phyloP scores from a whole-genome alignment of 2,113 vertebrate genomes.

The Rhynchomys soricoides region DNA sequence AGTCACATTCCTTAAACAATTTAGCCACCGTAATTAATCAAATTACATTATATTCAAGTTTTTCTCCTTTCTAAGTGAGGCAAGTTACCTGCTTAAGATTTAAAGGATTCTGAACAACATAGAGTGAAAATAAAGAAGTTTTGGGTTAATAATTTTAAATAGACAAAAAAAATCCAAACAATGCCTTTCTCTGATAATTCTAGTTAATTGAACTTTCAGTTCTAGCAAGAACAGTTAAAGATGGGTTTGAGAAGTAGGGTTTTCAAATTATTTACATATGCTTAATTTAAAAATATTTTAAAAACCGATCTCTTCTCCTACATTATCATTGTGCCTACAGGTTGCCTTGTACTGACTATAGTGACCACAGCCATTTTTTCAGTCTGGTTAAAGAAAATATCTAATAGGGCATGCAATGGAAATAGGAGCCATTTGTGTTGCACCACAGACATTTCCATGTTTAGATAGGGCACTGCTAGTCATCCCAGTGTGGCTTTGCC shows the following conservation, averaged over 20 bases:
- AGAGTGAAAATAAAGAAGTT: slow-evolving; percentile 46
- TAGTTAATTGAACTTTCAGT: slow-evolving; percentile 51
- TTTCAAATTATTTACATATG: slow-evolving; percentile 47
- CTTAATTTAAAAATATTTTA: slow-evolving; percentile 30
- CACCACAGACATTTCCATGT: not conserved
- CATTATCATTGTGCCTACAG: not conserved
- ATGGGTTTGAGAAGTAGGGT: slow-evolving; percentile 15
- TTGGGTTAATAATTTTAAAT: slow-evolving; percentile 59
- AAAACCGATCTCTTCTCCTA: not conserved
- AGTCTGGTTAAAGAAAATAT: not conserved
- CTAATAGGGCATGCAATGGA: not conserved
- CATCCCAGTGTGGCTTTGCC: not conserved
- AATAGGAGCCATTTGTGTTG: not conserved
- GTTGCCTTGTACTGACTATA: not conserved
- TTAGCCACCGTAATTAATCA: slow-evolving; percentile 51
- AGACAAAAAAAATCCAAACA: slow-evolving; percentile 41
- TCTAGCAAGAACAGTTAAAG: slow-evolving; percentile 57
- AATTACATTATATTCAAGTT: slow-evolving; percentile 48
- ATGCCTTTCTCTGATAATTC: slow-evolving; percentile 39
- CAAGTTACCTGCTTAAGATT: slow-evolving; percentile 49
- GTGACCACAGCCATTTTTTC: not conserved
- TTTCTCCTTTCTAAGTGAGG: slow-evolving; percentile 40
- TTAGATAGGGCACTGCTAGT: not conserved
- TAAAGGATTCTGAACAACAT: slow-evolving; percentile 50
- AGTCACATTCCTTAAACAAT: slow-evolving; percentile 48